These are phyloP conservation scores for Aphodius sticticus DNA, from an alignment of 2,888 invertebrate species.

Conservation along the genomic window DNA sequence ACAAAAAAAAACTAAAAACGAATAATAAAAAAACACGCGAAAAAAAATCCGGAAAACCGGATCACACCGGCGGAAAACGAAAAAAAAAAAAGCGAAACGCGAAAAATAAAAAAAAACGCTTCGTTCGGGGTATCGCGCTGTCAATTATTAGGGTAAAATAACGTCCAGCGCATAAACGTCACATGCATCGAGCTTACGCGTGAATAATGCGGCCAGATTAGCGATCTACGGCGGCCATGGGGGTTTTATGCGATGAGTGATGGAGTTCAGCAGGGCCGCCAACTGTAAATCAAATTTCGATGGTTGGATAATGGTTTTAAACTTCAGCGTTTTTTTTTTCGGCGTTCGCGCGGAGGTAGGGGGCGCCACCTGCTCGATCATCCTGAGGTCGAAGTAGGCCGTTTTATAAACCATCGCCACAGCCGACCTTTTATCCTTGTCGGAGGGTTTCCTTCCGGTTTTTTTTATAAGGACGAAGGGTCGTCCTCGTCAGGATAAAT, in stretches of 20 bases:
- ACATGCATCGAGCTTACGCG: slow-evolving; percentile 34
- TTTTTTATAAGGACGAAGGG: neutral
- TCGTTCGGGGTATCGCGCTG: slow-evolving; percentile 17
- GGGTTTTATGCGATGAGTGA: slow-evolving; percentile 16
- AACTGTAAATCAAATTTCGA: slow-evolving; percentile 22
- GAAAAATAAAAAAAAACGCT: slow-evolving; percentile 5
- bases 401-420: neutral
- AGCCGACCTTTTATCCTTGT: neutral
- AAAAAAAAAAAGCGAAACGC: neutral
- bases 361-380: slow-evolving; percentile 21
- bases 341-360: neutral
- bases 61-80: neutral
- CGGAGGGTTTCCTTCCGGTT: neutral
- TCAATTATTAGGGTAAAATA: slow-evolving; percentile 29
- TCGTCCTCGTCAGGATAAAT: neutral
- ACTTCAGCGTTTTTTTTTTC: slow-evolving; percentile 11
- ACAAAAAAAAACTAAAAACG: neutral
- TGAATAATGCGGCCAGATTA: slow-evolving; percentile 27
- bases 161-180: slow-evolving; percentile 32
- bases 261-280: slow-evolving; percentile 19
- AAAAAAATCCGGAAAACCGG: neutral
- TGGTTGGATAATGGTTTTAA: slow-evolving; percentile 24
- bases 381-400: neutral
- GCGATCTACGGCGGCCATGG: slow-evolving; percentile 18
- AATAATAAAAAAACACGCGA: neutral